Base-by-base conservation (phyloP, 2,888 invertebrate species). In the Polydrusus cervinus region DNA sequence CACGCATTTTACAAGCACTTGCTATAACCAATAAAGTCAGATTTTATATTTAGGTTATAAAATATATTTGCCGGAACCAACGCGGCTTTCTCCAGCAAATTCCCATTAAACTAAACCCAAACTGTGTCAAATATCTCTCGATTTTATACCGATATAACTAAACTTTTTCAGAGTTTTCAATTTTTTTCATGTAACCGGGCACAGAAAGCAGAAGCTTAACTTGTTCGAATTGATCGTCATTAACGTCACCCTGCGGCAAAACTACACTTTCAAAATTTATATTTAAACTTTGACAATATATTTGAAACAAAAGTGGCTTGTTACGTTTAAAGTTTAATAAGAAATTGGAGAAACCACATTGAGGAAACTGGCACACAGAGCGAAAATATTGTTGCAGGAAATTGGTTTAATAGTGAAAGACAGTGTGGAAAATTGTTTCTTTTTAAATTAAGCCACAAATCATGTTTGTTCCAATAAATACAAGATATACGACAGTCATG, bases 201-300 rank as follows among this genome's bases (percentile, higher is more conserved):
- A 38, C 16, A 38, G 18, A 57, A 60, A 60, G 57, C 57, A 65
- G 51, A 34, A 47, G 65, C 51, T 65, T 49, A 65, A 65, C 65
- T 65, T 51, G 65, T 16, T 49, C 51, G 47, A 49, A 65, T 65
- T 71, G 64, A 65, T 65, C 65, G 65, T 84, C 83, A 82, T 84
- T 84, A 83, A 83, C 82, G 83, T 83, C 83, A 82, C 80, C 81
- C 81, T 79, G 78, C 79, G 82, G 82, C 80, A 79, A 81, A 81
- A 78, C 74, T 75, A 73, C 68, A 77, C 80, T 78, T 78, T 80
- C 71, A 72, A 78, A 81, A 82, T 82, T 83, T 83, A 83, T 84
- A 79, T 78, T 81, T 78, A 80, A 83, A 84, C 79, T 84, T 84
- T 78, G 57, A 69, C 76, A 76, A 79, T 83, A 83, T 79, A 80